Conservation (phyloP, 2,797 vertebrate species). For the Clarias laeviceps region DNA sequence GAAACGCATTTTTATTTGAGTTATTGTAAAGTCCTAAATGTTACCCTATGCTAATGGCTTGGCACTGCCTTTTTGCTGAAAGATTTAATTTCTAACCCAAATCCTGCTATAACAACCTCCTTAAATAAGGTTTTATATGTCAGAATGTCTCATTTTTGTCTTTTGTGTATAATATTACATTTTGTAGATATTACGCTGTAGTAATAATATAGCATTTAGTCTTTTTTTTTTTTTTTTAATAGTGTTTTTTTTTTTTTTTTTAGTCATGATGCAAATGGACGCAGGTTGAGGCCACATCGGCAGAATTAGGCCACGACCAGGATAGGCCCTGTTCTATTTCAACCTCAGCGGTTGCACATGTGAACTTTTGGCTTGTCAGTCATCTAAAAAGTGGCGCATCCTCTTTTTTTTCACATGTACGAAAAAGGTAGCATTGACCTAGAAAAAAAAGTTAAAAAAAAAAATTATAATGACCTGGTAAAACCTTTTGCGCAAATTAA, state of each 20-base stretch:
- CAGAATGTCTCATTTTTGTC: not conserved
- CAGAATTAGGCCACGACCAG: conserved; percentile 19
- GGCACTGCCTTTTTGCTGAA: conserved; percentile 3
- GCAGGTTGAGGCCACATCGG: not conserved
- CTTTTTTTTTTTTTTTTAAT: not conserved
- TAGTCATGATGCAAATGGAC: not conserved
- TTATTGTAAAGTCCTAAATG: not conserved
- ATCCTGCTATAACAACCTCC: conserved; percentile 7
- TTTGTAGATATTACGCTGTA: not conserved
- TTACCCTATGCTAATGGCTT: conserved; percentile 3
- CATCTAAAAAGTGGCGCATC: not conserved
- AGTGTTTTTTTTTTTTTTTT: not conserved
- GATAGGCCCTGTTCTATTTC: not conserved
- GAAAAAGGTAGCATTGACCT: not conserved
- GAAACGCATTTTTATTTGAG: conserved; percentile 5
- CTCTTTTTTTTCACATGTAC: not conserved
- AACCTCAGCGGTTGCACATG: not conserved
- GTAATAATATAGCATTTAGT: not conserved
- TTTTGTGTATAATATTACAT: not conserved
- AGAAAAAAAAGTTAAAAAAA: not conserved
- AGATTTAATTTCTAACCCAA: not conserved
- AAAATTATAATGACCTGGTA: not conserved
- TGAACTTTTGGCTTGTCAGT: conserved; percentile 3
- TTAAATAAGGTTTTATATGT: conserved; percentile 20
- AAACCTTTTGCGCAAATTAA: not conserved